Evolutionary conservation across 2,888 invertebrate species (phyloP).

Genomic region (Alitta virens): DNA sequence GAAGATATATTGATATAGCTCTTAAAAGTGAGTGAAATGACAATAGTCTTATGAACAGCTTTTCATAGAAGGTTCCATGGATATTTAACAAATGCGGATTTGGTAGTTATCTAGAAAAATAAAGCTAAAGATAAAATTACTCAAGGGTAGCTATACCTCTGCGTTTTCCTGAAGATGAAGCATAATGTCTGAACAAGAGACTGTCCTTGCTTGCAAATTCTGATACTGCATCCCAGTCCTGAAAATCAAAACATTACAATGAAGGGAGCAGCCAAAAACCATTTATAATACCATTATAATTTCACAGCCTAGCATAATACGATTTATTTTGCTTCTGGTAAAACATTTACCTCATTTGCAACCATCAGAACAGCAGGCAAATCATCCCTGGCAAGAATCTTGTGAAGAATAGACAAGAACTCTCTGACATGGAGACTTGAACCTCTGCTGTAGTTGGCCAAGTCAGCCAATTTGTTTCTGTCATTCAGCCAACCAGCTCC

Average conservation of each 20-base stretch:
- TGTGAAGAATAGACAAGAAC: conserved; percentile 8
- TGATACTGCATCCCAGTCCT: conserved; percentile 5
- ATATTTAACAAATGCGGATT: too few relatives aligned
- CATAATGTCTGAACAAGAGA: not conserved
- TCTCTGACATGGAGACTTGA: conserved; percentile 3
- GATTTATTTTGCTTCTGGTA: not conserved
- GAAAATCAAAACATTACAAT: not conserved
- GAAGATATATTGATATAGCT: too few relatives aligned
- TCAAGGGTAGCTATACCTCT: not conserved
- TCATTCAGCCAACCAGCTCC: conserved; percentile 3
- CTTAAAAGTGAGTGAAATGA: too few relatives aligned
- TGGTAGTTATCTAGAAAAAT: too few relatives aligned
- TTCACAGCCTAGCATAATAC: too few relatives aligned
- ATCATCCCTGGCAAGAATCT: not conserved
- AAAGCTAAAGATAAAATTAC: too few relatives aligned
- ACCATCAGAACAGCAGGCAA: conserved; percentile 9
- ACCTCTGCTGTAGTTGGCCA: not conserved
- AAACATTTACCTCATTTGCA: conserved; percentile 9
- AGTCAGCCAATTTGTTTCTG: not conserved
- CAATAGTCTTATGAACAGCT: too few relatives aligned
- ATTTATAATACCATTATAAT: not conserved
- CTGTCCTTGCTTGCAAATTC: not conserved
- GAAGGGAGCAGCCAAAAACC: not conserved
- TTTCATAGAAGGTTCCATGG: too few relatives aligned
- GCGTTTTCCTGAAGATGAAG: conserved; percentile 1